phyloP scores from a whole-genome alignment of 2,797 vertebrate species.

The Neosalanx taihuensis region DNA sequence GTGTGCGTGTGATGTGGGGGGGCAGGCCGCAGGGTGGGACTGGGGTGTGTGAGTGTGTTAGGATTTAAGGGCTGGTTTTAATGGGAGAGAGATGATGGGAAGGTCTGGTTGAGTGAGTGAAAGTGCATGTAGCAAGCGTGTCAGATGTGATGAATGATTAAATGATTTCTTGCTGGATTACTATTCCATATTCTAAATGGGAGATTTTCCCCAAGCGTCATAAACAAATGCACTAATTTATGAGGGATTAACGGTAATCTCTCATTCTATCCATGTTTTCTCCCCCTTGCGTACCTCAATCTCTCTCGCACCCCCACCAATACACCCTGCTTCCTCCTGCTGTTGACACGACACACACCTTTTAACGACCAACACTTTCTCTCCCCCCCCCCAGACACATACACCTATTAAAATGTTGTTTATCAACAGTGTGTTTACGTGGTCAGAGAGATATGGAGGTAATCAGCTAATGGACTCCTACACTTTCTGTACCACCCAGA shows the following conservation, averaged over 20 bases:
- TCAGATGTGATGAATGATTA: slow-evolving; percentile 70
- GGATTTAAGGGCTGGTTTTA: slow-evolving; percentile 48
- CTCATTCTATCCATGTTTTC: slow-evolving; percentile 64
- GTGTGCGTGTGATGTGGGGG: slow-evolving; percentile 11
- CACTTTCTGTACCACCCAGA: neutral
- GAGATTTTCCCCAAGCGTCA: slow-evolving; percentile 77
- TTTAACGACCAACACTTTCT: neutral
- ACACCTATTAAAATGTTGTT: neutral
- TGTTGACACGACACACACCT: slow-evolving; percentile 16
- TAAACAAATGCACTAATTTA: slow-evolving; percentile 83
- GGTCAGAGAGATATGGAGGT: neutral
- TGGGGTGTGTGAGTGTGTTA: too few relatives aligned
- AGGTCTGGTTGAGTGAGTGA: slow-evolving; percentile 43
- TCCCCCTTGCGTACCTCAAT: slow-evolving; percentile 32
- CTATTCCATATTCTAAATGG: slow-evolving; percentile 83
- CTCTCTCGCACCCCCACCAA: neutral
- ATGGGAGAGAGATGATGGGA: slow-evolving; percentile 52
- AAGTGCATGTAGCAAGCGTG: neutral
- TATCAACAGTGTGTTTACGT: neutral
- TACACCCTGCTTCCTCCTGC: slow-evolving; percentile 16
- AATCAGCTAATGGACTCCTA: neutral
- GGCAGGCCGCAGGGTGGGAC: slow-evolving; percentile 4
- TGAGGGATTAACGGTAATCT: slow-evolving; percentile 79
- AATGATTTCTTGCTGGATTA: slow-evolving; percentile 75
- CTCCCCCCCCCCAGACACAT: neutral